These are phyloP conservation scores for Tachina lurida DNA, from an alignment of 2,888 invertebrate genomes.

Conservation along the genomic window DNA sequence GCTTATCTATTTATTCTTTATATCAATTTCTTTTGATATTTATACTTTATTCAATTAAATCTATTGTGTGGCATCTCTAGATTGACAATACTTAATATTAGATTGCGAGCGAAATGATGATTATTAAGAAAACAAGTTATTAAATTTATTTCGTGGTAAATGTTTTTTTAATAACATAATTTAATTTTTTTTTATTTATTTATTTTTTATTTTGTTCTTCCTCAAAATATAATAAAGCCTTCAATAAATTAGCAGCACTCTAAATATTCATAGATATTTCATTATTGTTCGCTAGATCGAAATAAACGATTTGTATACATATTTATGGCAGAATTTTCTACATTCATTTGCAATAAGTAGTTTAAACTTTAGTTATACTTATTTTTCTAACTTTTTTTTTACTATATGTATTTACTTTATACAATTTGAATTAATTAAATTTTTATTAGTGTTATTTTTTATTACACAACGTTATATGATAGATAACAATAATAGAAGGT, in stretches of 20 bases:
- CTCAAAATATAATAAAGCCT: constrained; percentile 47
- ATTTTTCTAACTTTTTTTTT: neutral
- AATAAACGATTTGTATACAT: constrained; percentile 38
- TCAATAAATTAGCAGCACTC: constrained; percentile 49
- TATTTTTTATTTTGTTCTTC: constrained; percentile 19
- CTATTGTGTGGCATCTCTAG: constrained; percentile 52
- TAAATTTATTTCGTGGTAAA: constrained; percentile 71
- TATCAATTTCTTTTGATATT: constrained; percentile 19
- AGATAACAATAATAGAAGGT: too few relatives aligned
- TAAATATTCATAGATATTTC: constrained; percentile 52
- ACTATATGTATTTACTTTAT: constrained; percentile 10
- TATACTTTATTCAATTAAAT: constrained; percentile 44
- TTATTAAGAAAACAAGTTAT: constrained; percentile 70
- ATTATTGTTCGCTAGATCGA: constrained; percentile 71
- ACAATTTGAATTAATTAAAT: constrained; percentile 23
- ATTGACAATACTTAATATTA: constrained; percentile 68
- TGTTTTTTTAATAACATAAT: constrained; percentile 40
- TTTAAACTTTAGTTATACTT: constrained; percentile 23
- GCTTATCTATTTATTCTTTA: neutral
- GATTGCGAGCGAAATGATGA: constrained; percentile 69
- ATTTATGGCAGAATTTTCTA: constrained; percentile 27
- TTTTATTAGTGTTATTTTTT: constrained; percentile 35
- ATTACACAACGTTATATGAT: neutral
- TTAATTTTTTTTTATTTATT: constrained; percentile 33
- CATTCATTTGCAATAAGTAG: constrained; percentile 40